Evolutionary conservation across 1,140 invertebrate species (phyloP).

Genomic region (Periplaneta americana): DNA sequence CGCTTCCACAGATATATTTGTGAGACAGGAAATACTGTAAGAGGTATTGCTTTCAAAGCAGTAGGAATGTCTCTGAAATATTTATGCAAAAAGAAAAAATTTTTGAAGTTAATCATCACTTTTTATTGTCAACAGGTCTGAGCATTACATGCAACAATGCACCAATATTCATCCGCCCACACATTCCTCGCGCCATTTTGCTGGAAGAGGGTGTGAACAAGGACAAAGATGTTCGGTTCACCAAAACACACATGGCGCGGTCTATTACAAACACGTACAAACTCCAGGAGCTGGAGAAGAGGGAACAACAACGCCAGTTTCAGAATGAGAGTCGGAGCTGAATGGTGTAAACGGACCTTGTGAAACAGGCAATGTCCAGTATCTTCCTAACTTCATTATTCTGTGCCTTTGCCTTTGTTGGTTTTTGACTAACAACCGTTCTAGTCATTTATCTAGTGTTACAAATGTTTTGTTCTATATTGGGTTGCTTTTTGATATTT

Average conservation of each 20-base stretch:
- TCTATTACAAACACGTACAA: slow-evolving; percentile 29
- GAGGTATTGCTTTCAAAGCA: too few relatives aligned
- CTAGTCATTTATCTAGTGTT: too few relatives aligned
- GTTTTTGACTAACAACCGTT: too few relatives aligned
- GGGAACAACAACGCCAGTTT: neutral
- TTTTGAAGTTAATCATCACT: neutral
- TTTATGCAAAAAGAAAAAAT: neutral
- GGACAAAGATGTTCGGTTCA: slow-evolving; percentile 21
- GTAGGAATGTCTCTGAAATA: too few relatives aligned
- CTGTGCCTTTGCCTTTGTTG: too few relatives aligned
- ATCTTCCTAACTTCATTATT: too few relatives aligned
- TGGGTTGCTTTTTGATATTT: too few relatives aligned
- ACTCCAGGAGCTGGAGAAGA: slow-evolving; percentile 21
- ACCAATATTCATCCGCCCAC: slow-evolving; percentile 26
- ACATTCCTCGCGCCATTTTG: slow-evolving; percentile 18
- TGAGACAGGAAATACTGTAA: too few relatives aligned
- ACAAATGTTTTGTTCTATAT: too few relatives aligned
- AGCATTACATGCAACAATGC: slow-evolving; percentile 29
- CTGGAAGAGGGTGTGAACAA: slow-evolving; percentile 15
- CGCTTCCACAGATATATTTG: too few relatives aligned
- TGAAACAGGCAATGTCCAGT: too few relatives aligned
- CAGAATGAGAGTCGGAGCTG: neutral
- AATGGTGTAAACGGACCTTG: neutral
- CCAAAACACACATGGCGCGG: slow-evolving; percentile 27
- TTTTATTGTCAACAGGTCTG: slow-evolving; percentile 23